Evolutionary conservation across 2,888 invertebrate genomes (phyloP).

Genomic region (Acleris holmiana): DNA sequence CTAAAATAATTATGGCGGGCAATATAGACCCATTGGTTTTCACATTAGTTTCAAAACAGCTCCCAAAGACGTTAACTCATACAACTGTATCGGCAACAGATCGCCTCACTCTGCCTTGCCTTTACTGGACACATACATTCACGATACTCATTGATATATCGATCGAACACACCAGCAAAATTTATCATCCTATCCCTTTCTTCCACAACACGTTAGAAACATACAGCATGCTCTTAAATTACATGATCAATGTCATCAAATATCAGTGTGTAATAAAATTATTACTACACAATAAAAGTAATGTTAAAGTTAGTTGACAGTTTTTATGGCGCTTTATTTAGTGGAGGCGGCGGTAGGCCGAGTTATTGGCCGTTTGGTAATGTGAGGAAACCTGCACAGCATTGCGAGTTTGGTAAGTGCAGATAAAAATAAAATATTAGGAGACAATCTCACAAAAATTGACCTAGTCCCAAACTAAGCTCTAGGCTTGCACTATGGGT

Average conservation of each 20-base stretch:
- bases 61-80: too few relatives aligned
- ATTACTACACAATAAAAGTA: conserved; percentile 2
- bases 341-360: conserved; percentile 5
- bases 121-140: neutral
- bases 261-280: neutral
- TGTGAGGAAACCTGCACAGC: too few relatives aligned
- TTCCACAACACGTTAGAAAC: neutral
- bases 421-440: too few relatives aligned
- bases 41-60: too few relatives aligned
- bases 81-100: neutral
- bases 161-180: neutral
- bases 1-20: too few relatives aligned
- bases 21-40: too few relatives aligned
- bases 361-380: too few relatives aligned
- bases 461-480: too few relatives aligned
- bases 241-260: neutral
- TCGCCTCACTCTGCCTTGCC: neutral
- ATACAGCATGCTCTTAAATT: neutral
- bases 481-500: too few relatives aligned
- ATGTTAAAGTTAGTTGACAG: conserved; percentile 10
- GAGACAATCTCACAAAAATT: too few relatives aligned
- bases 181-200: neutral
- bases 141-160: neutral
- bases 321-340: conserved; percentile 5
- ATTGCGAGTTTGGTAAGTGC: too few relatives aligned